Evolutionary conservation across 2,797 vertebrate species (phyloP).

Genomic region (Chloroceryle inda): DNA sequence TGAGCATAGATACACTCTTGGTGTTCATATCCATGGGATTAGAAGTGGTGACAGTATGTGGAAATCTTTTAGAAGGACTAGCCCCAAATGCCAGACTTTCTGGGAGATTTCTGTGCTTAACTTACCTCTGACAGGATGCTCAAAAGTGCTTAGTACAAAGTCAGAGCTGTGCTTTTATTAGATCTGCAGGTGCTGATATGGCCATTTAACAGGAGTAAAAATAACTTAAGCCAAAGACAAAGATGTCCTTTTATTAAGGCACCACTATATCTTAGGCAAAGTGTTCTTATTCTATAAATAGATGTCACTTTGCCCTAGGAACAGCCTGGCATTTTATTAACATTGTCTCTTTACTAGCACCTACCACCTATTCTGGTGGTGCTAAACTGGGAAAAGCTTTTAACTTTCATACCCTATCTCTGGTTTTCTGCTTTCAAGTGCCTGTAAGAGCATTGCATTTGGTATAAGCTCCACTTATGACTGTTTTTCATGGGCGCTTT

Average conservation of each 20-base stretch:
- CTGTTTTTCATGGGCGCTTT: background rate
- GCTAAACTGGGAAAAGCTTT: background rate
- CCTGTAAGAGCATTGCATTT: background rate
- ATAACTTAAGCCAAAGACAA: slow-evolving; percentile 30
- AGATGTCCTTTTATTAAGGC: slow-evolving; percentile 19
- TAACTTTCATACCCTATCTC: background rate
- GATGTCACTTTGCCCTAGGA: slow-evolving; percentile 19
- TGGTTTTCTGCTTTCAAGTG: background rate
- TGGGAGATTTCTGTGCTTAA: background rate
- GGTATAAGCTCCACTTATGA: background rate
- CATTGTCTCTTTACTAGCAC: background rate
- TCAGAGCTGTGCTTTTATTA: background rate
- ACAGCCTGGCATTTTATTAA: slow-evolving; percentile 3
- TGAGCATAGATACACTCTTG: accelerated
- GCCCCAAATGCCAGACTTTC: background rate
- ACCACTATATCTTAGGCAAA: background rate
- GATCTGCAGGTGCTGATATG: background rate
- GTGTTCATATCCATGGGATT: background rate
- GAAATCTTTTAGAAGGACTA: background rate
- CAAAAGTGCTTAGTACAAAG: background rate
- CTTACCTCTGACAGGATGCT: background rate
- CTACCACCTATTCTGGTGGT: background rate
- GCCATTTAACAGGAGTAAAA: slow-evolving; percentile 21
- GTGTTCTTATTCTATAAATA: slow-evolving; percentile 39
- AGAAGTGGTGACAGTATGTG: accelerated